phyloP scores from a whole-genome alignment of 2,797 vertebrate species.

The Mus minutoides region DNA sequence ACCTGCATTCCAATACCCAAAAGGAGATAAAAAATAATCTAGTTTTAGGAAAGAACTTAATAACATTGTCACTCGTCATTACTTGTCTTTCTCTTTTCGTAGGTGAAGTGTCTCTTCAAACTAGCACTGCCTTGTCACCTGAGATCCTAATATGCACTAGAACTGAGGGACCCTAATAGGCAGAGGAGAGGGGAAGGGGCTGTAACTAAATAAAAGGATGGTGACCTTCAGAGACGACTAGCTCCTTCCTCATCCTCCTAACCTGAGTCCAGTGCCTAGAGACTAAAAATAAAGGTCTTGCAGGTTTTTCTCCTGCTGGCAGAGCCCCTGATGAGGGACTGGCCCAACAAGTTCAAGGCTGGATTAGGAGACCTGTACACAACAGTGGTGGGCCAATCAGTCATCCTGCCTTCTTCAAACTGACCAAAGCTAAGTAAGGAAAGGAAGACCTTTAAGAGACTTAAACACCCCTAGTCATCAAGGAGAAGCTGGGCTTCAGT shows the following conservation, averaged over 20 bases:
- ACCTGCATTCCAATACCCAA: neutral
- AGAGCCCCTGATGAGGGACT: too few species aligned
- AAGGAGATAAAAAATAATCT: conserved; percentile 37
- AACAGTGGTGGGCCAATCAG: too few species aligned
- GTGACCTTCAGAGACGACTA: neutral
- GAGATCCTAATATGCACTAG: neutral
- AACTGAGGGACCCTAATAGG: neutral
- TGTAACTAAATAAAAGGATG: neutral
- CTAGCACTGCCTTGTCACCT: neutral
- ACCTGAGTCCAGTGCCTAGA: too few species aligned
- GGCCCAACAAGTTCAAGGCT: neutral
- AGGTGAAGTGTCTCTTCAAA: conserved; percentile 3
- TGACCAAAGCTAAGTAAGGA: neutral
- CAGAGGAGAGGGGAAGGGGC: neutral
- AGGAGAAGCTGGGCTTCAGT: neutral
- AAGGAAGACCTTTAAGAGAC: neutral
- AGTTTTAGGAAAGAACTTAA: neutral
- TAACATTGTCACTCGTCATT: neutral
- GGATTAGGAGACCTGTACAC: neutral
- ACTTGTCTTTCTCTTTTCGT: neutral
- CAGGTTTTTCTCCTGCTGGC: neutral
- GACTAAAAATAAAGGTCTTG: neutral
- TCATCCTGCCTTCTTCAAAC: neutral
- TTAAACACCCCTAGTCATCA: neutral
- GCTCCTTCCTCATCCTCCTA: neutral